Evolutionary conservation across 2,888 invertebrate species (phyloP), one percentile per base, ranked within the genome.

Genomic region (Salpingus planirostris): DNA sequence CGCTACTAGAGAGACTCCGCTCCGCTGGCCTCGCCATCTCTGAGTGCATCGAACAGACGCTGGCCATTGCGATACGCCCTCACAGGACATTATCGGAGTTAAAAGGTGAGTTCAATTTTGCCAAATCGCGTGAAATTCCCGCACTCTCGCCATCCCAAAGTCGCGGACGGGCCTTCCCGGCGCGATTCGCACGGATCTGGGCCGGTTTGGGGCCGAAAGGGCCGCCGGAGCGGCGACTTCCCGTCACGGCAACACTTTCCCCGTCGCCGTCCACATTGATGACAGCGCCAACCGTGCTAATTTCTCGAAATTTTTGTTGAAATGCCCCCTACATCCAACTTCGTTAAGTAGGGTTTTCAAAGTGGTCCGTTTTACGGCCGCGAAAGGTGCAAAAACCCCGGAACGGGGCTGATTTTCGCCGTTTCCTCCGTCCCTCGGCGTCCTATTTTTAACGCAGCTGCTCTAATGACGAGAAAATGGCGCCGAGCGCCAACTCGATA

Each of bases 201-300:
- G 8, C 11, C 11, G 21, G 4, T 14, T 10, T 3, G 21, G 10
- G 13, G 11, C 8, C 28, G 23, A 21, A 27, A 15, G 31, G 28
- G 28, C 24, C 21, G 34, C 29, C 42, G 46, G 44, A 33, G 32
- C 23, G 34, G 15, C 32, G 39, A 31, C 42, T 43, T 36, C 25
- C 31, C 18, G 18, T 8, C 7, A 52, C 55, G 38, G 45, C 54
- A 44, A 46, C 55, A 54, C 55, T 50, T 53, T 47, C 36, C 40
- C 45, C 54, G 18, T 27, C 15, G 6, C 36, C 41, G 42, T 33
- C 65, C 65, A 68, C 70, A 70, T 71, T 74, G 74, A 73, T 72
- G 72, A 69, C 75, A 75, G 75, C 75, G 75, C 75, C 74, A 70
- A 69, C 73, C 65, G 74, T 74, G 75, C 73, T 74, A 71, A 74